These are phyloP conservation scores for Falco punctatus DNA, from an alignment of 2,113 vertebrate species.

Conservation along the genomic window DNA sequence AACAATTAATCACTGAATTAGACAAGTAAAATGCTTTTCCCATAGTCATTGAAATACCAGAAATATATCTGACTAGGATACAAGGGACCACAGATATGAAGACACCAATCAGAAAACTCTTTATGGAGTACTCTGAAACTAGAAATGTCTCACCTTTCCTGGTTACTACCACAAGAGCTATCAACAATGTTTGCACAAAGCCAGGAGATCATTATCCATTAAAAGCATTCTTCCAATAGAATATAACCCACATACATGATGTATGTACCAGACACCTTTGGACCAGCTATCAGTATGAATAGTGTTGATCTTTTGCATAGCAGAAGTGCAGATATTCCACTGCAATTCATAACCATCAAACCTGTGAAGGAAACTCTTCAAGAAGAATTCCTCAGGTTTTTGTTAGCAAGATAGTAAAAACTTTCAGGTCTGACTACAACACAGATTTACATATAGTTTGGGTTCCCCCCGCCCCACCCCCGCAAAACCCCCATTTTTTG, in stretches of 20 bases:
- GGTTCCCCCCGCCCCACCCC: too few species aligned
- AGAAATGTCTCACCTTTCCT: not conserved
- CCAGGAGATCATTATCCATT: not conserved
- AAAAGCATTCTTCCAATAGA: not conserved
- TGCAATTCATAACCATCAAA: not conserved
- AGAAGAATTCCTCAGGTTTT: not conserved
- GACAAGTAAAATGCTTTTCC: not conserved
- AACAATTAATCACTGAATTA: slow-evolving; percentile 25
- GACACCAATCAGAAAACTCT: not conserved
- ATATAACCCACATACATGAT: not conserved
- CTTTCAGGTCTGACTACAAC: not conserved
- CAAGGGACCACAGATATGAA: not conserved
- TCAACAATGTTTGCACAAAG: not conserved
- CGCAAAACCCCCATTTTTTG: not conserved
- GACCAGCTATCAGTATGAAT: not conserved
- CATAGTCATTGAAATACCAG: not conserved
- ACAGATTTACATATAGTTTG: not conserved
- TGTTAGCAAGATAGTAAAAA: not conserved
- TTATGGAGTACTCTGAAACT: not conserved
- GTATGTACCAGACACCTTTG: not conserved
- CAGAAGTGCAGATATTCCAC: not conserved
- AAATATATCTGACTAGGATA: not conserved
- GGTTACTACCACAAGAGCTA: not conserved
- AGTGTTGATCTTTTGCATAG: not conserved
- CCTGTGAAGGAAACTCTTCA: not conserved